phyloP scores from a whole-genome alignment of 2,113 vertebrate species.

The Pimephales promelas region DNA sequence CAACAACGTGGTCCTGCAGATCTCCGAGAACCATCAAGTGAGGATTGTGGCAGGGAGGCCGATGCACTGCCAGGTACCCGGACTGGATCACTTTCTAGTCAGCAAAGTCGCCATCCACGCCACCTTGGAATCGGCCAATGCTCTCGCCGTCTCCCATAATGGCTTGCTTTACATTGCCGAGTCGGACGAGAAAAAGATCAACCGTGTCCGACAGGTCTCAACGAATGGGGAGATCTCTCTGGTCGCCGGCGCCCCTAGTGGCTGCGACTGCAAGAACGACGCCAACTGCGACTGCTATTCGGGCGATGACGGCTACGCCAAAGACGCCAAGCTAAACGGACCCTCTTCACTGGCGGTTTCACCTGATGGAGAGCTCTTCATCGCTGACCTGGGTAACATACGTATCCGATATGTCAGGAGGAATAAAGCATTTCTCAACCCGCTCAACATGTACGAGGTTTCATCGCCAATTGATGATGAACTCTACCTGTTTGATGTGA shows the following conservation, averaged over 20 bases:
- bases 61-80: slow-evolving; percentile 98
- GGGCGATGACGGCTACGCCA: slow-evolving; percentile 94
- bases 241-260: slow-evolving; percentile 90
- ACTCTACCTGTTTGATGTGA: slow-evolving; percentile 94
- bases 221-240: slow-evolving; percentile 93
- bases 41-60: slow-evolving; percentile 93
- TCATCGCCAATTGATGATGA: slow-evolving; percentile 95
- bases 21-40: slow-evolving; percentile 97
- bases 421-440: slow-evolving; percentile 93
- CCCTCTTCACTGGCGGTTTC: slow-evolving; percentile 92
- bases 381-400: slow-evolving; percentile 94
- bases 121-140: slow-evolving; percentile 91
- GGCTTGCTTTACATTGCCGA: slow-evolving; percentile 93
- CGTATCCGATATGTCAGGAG: slow-evolving; percentile 92
- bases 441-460: slow-evolving; percentile 92
- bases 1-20: slow-evolving; percentile 95
- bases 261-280: slow-evolving; percentile 97
- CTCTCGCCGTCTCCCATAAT: slow-evolving; percentile 89
- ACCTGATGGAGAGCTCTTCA: slow-evolving; percentile 90
- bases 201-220: slow-evolving; percentile 92
- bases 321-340: slow-evolving; percentile 91
- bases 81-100: slow-evolving; percentile 94
- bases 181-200: slow-evolving; percentile 96
- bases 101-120: slow-evolving; percentile 94
- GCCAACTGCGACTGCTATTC: slow-evolving; percentile 98